These are phyloP conservation scores for Sebastes jordani DNA, from an alignment of 2,797 vertebrate genomes.

Conservation along the genomic window DNA sequence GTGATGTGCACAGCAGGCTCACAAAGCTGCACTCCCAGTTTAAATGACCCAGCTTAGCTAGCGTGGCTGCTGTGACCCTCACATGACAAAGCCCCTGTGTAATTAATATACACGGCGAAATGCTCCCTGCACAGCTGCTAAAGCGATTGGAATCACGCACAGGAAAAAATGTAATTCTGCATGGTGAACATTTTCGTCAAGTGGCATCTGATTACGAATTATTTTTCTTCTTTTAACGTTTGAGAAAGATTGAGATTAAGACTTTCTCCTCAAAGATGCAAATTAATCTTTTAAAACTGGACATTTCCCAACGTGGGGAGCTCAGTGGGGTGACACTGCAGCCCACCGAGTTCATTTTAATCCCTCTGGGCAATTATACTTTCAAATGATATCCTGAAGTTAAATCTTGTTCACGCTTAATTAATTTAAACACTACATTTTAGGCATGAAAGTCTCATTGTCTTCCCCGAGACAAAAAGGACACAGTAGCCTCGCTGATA, in stretches of 20 bases:
- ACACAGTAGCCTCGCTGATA: slow-evolving; percentile 63
- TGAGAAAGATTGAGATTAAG: slow-evolving; percentile 93
- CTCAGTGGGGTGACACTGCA: slow-evolving; percentile 93
- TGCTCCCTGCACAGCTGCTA: slow-evolving; percentile 90
- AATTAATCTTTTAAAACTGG: slow-evolving; percentile 97
- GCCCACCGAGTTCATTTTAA: slow-evolving; percentile 97
- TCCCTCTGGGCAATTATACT: slow-evolving; percentile 99
- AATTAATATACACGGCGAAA: slow-evolving; percentile 98
- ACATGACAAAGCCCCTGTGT: slow-evolving; percentile 90
- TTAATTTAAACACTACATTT: slow-evolving; percentile 97
- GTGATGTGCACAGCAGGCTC: slow-evolving; percentile 90
- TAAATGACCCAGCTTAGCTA: slow-evolving; percentile 92
- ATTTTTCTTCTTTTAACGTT: slow-evolving; percentile 86
- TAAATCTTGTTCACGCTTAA: slow-evolving; percentile 99
- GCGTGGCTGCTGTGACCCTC: slow-evolving; percentile 88
- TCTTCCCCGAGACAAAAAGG: slow-evolving; percentile 65
- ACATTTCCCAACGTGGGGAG: slow-evolving; percentile 92
- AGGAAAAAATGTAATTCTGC: slow-evolving; percentile 93
- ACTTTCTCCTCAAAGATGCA: slow-evolving; percentile 95
- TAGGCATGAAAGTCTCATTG: slow-evolving; percentile 85
- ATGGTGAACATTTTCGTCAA: slow-evolving; percentile 93
- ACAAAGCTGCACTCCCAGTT: slow-evolving; percentile 84
- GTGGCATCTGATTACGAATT: slow-evolving; percentile 90
- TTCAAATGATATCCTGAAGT: slow-evolving; percentile 99
- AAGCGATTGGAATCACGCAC: slow-evolving; percentile 93